These are phyloP conservation scores for Pachyramphus minor DNA, from an alignment of 2,113 vertebrate genomes.

Conservation along the genomic window DNA sequence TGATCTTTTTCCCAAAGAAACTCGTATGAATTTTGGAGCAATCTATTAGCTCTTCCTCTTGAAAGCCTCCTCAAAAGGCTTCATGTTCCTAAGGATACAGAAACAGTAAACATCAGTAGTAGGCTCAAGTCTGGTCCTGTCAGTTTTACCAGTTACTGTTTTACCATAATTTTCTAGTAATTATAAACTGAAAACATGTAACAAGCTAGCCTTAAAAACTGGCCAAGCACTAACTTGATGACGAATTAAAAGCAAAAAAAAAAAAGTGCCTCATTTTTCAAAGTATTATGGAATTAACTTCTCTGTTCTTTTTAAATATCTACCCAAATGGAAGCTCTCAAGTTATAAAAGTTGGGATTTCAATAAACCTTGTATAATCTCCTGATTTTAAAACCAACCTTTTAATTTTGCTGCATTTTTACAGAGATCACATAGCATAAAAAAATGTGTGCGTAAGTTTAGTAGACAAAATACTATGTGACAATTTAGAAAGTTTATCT, in stretches of 20 bases:
- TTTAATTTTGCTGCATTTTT: neutral
- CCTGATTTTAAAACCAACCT: neutral
- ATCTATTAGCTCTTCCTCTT: conserved; percentile 34
- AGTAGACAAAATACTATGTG: neutral
- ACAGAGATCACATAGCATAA: neutral
- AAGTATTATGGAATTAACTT: neutral
- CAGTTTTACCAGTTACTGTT: neutral
- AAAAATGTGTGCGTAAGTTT: neutral
- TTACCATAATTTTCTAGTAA: neutral
- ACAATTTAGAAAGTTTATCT: neutral
- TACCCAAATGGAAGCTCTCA: neutral
- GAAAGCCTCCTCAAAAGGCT: conserved; percentile 1
- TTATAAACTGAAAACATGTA: neutral
- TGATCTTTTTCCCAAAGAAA: neutral
- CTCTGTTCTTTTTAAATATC: neutral
- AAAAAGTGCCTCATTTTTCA: accelerated
- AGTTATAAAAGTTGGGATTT: neutral
- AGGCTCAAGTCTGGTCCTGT: neutral
- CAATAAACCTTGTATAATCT: neutral
- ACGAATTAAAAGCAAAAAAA: neutral
- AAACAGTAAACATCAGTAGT: conserved; percentile 36
- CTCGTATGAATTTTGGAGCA: neutral
- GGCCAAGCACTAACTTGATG: neutral
- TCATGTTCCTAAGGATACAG: conserved; percentile 55
- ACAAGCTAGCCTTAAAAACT: neutral